phyloP scores from a whole-genome alignment of 2,113 vertebrate species.

The Miniopterus natalensis region DNA sequence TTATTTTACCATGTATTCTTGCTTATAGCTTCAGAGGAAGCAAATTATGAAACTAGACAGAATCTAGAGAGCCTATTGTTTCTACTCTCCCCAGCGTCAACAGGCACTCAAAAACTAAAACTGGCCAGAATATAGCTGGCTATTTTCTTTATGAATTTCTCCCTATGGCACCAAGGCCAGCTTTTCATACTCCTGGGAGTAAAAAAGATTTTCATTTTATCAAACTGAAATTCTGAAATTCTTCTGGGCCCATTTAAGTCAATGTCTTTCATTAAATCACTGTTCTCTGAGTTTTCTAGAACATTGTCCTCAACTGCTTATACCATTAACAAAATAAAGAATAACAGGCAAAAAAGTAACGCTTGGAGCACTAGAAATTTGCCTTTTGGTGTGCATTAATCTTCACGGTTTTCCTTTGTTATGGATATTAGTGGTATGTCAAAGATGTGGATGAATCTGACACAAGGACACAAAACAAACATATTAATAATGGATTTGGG shows the following conservation, averaged over 20 bases:
- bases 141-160: slow-evolving; percentile 60
- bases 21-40: slow-evolving; percentile 30
- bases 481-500: background rate
- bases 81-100: background rate
- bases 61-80: background rate
- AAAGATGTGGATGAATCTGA: slow-evolving; percentile 45
- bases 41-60: slow-evolving; percentile 42
- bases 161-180: background rate
- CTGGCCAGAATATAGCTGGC: slow-evolving; percentile 17
- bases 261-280: slow-evolving; percentile 42
- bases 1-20: slow-evolving; percentile 4
- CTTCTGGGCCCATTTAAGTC: slow-evolving; percentile 34
- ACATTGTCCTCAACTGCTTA: slow-evolving; percentile 3
- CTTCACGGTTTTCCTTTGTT: slow-evolving; percentile 33
- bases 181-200: background rate
- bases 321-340: slow-evolving; percentile 48
- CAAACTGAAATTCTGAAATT: slow-evolving; percentile 63
- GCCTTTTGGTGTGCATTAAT: slow-evolving; percentile 11
- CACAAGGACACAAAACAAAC: background rate
- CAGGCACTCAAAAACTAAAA: slow-evolving; percentile 25
- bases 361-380: slow-evolving; percentile 22
- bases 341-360: slow-evolving; percentile 30
- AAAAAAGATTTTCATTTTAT: slow-evolving; percentile 64
- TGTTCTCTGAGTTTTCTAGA: slow-evolving; percentile 58
- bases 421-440: background rate